Base-by-base conservation (phyloP, 2,113 vertebrate species). In the Pelodiscus sinensis region DNA sequence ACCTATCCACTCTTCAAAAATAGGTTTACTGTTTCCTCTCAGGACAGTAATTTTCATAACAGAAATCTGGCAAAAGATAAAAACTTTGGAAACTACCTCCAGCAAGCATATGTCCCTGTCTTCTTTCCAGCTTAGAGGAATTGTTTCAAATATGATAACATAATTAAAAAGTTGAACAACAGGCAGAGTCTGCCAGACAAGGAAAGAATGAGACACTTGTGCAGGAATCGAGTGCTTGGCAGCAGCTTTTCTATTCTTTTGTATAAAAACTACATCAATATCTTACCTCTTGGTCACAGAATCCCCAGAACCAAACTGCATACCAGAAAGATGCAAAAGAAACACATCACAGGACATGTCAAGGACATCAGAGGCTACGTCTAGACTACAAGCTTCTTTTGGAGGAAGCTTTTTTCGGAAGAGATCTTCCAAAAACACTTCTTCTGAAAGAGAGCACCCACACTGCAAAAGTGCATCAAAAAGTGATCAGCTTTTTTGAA, bases 31-130 rank as follows among this genome's bases (percentile, higher is more conserved):
- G 27, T 38, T 81, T 95, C 82, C 79, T 31, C 93, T 95, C 89
- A 94, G 93, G 71, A 92, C 82, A 89, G 75, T 92, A 94, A 97
- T 94, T 94, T 96, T 92, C 93, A 90, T 65, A 95, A 77, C 71
- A 93, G 55, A 94, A 94, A 38, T 87, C 91, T 94, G 81, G 57
- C 56, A 84, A 73, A 65, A 89, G 80, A 8, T 25, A 44, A 83
- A 89, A 82, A 8, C 29, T 80, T 81, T 65, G 73, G 44, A 87
- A 96, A 85, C 31, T 80, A 44, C 29, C 51, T 92, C 85, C 68
- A 52, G 3, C 89, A 86, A 44, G 14, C 73, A 65, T 50, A 27
- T 50, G 50, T 3, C 6, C 27, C 38, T 57, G 9, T 95, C 91
- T 95, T 55, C 52, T 95, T 94, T 90, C 22, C 1, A 3, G 0